Evolutionary conservation across 1,140 invertebrate genomes (phyloP), one percentile per base, ranked within the genome.

Genomic region (Trialeurodes vaporariorum): DNA sequence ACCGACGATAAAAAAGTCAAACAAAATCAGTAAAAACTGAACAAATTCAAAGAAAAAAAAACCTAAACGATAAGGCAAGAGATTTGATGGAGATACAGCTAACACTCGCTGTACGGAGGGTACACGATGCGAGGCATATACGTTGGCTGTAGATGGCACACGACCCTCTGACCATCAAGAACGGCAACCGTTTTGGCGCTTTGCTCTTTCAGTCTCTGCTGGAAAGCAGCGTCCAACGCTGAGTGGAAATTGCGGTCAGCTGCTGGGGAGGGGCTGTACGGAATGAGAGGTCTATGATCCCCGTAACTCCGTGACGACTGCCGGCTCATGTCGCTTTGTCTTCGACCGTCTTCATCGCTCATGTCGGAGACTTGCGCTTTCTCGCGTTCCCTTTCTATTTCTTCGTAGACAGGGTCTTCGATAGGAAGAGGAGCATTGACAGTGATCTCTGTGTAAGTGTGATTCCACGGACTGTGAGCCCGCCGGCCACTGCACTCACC

Each of bases 401-500:
- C 89, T 75, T 91, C 90, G 75, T 91, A 91, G 1, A 91, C 89
- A 0, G 89, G 89, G 73, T 91, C 89, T 71, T 88, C 87, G 70
- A 85, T 83, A 65, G 78, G 78, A 49, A 70, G 69, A 27, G 76
- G 75, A 25, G 80, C 81, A 77, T 80, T 22, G 79, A 77, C 62
- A 82, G 79, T 34, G 24, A 85, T 85, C 74, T 85, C 84, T 0
- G 82, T 83, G 73, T 85, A 85, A 0, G 83, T 83, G 71, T 86
- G 84, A 71, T 83, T 83, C 73, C 78, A 80, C n/a, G 80, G 70
- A 71, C 75, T 71, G 67, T 74, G 69, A 58, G 76, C 69, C 68
- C 76, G 68, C 59, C 73, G 65, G 25, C 66, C 67, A 12, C 61
- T 68, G 1, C 34, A 49, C 11, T 62, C 62, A 25, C 34, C 34